Evolutionary conservation across 2,113 vertebrate species (phyloP).

Genomic region (Dicaeum eximium): DNA sequence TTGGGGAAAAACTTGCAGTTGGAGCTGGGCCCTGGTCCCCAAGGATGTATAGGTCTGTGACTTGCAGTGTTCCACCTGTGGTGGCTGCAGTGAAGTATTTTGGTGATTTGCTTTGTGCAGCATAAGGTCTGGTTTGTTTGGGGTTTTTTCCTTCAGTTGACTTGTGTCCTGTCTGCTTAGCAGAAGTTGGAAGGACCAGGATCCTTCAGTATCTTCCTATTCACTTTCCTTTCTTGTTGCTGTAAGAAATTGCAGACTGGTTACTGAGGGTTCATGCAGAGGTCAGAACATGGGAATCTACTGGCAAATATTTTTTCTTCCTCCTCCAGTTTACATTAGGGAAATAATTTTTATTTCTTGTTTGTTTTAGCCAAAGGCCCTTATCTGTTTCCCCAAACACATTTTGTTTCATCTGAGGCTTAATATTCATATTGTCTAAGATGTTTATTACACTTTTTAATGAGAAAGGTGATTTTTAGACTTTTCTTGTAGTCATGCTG

Average conservation of each 20-base stretch:
- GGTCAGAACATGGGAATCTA: constrained; percentile 71
- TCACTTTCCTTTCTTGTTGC: constrained; percentile 59
- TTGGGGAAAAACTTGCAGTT: neutral
- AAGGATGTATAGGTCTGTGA: neutral
- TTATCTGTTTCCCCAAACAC: constrained; percentile 62
- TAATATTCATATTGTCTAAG: neutral
- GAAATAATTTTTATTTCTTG: constrained; percentile 60
- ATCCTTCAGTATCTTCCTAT: constrained; percentile 22
- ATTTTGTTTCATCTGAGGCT: constrained; percentile 30
- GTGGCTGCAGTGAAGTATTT: neutral
- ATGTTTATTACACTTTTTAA: neutral
- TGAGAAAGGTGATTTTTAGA: neutral
- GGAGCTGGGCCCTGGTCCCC: fast-evolving
- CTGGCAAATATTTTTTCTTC: constrained; percentile 55
- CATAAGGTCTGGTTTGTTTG: neutral
- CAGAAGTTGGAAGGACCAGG: neutral
- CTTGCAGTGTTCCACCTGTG: neutral
- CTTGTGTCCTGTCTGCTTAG: constrained; percentile 31
- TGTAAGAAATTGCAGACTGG: constrained; percentile 56
- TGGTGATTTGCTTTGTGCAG: neutral
- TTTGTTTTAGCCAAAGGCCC: constrained; percentile 67
- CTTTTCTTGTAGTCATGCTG: neutral
- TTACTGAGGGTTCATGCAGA: constrained; percentile 64
- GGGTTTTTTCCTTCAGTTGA: neutral
- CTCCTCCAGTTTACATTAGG: constrained; percentile 47